These are phyloP conservation scores for Steinernema feltiae DNA, from an alignment of 1,140 invertebrate species.

Conservation along the genomic window DNA sequence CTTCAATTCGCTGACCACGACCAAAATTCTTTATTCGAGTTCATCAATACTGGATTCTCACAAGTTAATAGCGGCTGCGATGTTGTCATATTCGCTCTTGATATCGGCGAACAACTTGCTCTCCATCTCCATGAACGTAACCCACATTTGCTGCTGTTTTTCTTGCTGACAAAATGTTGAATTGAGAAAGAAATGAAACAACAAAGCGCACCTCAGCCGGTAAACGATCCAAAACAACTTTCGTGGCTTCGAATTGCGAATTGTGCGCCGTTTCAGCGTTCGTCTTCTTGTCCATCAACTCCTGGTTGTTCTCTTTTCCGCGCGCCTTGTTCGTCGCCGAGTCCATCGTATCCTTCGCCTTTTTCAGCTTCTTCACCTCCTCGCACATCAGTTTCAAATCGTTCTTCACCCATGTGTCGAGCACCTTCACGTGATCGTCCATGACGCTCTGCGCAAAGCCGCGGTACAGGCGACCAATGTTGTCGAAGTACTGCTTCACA, in stretches of 20 bases:
- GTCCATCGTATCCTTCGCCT: background rate
- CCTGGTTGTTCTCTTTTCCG: background rate
- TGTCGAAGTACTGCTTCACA: background rate
- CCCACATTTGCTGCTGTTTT: background rate
- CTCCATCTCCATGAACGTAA: background rate
- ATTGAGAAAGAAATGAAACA: background rate
- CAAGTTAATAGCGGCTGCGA: background rate
- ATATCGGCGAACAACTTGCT: background rate
- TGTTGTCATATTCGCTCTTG: background rate
- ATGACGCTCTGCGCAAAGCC: background rate
- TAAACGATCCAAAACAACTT: background rate
- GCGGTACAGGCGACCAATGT: background rate
- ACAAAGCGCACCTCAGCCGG: background rate
- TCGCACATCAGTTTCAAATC: background rate
- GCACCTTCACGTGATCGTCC: background rate
- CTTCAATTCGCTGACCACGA: no score
- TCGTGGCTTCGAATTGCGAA: background rate
- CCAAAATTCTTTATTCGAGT: no score
- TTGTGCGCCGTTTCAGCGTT: background rate
- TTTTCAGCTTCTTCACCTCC: background rate
- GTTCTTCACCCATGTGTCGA: background rate
- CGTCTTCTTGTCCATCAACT: background rate
- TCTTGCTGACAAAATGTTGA: background rate
- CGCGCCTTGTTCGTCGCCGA: conserved; percentile 1
- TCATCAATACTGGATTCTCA: background rate